Percentiles rank a stretch among this genome's conserved stretches.
Conservation (phyloP, 2,797 vertebrate species). For the Cygnus olor region DNA sequence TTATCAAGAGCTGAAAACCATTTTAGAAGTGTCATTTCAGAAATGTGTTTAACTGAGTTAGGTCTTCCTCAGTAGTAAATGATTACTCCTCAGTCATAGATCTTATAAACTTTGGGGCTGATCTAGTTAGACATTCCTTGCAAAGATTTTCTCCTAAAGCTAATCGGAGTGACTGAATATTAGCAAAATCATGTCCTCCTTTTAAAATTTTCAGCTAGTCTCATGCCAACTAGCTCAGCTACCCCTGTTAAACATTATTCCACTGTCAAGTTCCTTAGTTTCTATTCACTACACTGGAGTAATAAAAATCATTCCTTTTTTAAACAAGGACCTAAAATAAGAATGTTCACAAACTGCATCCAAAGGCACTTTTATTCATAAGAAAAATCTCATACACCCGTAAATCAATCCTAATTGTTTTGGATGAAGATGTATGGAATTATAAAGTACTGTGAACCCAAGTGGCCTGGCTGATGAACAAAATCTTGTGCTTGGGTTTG, state of each 20-base stretch:
- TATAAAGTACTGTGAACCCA: neutral
- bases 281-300: neutral
- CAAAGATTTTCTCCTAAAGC: conserved; percentile 23
- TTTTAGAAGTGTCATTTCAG: conserved; percentile 44
- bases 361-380: neutral
- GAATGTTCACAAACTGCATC: neutral
- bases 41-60: conserved; percentile 32
- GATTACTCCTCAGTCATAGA: neutral
- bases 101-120: conserved; percentile 24
- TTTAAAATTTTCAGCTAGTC: neutral
- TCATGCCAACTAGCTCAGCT: neutral
- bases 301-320: neutral
- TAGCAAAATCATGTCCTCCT: neutral
- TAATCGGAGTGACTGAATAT: neutral
- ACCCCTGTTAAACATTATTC: neutral
- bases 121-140: neutral
- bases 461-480: neutral
- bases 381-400: neutral
- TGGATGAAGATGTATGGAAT: neutral
- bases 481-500: neutral
- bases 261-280: neutral
- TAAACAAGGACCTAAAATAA: neutral
- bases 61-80: conserved; percentile 16
- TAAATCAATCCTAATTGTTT: conserved; percentile 5
- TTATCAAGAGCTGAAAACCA: conserved; percentile 34